A percentile compares a stretch with the other conserved stretches of the same genome.
phyloP scores from a whole-genome alignment of 2,888 invertebrate species.

The Phrixothrix hirtus region DNA sequence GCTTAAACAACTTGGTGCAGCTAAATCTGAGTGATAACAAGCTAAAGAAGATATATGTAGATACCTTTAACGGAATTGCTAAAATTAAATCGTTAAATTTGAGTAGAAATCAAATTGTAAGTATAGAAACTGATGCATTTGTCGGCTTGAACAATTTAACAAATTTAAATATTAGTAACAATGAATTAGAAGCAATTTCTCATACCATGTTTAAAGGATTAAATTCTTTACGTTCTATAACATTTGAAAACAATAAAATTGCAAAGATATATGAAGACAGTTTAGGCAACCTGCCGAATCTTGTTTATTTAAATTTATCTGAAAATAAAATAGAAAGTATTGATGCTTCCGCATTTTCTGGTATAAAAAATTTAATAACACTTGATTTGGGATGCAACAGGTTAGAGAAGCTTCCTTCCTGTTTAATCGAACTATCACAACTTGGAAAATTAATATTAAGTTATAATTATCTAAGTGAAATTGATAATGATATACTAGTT shows the following conservation, averaged over 20 bases:
- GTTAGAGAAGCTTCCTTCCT: not conserved
- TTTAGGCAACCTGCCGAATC: constrained; percentile 5
- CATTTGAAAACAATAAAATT: constrained; percentile 12
- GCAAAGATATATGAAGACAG: constrained; percentile 1
- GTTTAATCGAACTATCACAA: not conserved
- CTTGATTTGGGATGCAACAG: constrained; percentile 19
- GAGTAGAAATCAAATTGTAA: constrained; percentile 66
- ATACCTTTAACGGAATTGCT: constrained; percentile 53
- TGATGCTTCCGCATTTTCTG: constrained; percentile 1
- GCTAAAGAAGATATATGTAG: constrained; percentile 53
- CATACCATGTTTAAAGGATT: constrained; percentile 6
- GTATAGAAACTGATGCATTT: constrained; percentile 61
- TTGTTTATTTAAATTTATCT: constrained; percentile 13
- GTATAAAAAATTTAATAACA: constrained; percentile 6
- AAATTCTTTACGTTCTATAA: constrained; percentile 6
- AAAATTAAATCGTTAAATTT: constrained; percentile 65
- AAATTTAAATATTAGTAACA: constrained; percentile 69
- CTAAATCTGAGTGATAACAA: constrained; percentile 70
- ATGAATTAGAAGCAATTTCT: constrained; percentile 57
- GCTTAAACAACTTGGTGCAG: constrained; percentile 51
- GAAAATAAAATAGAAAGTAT: constrained; percentile 9
- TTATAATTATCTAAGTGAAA: constrained; percentile 6
- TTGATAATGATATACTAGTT: constrained; percentile 5
- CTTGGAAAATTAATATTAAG: constrained; percentile 10
- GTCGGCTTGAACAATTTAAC: constrained; percentile 60